These are phyloP conservation scores for Drosophila paramelanica DNA, from an alignment of 2,888 invertebrate species.

Conservation along the genomic window DNA sequence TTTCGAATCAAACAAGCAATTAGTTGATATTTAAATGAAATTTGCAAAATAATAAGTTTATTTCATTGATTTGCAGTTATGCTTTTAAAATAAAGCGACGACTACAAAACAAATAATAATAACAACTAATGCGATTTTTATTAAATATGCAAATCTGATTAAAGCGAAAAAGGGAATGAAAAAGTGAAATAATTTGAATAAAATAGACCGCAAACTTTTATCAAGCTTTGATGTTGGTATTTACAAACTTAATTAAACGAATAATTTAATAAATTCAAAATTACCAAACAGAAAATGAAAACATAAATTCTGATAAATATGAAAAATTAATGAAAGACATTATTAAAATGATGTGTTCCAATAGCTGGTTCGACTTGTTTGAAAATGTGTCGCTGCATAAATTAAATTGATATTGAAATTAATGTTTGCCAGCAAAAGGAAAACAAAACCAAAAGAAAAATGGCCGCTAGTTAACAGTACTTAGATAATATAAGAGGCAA, in stretches of 20 bases:
- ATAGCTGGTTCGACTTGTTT: conserved; percentile 2
- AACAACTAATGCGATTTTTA: too few species aligned
- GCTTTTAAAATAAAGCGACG: too few species aligned
- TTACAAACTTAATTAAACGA: background rate
- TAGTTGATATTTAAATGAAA: too few species aligned
- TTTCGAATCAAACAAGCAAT: too few species aligned
- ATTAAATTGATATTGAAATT: conserved; percentile 70
- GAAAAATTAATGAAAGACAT: conserved; percentile 17
- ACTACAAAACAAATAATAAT: too few species aligned
- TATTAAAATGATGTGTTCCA: conserved; percentile 10
- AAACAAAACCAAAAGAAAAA: conserved; percentile 14
- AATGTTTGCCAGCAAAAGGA: conserved; percentile 36
- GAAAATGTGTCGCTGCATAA: conserved; percentile 68
- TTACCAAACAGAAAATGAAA: background rate
- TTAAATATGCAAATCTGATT: too few species aligned
- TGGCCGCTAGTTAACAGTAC: conserved; percentile 10
- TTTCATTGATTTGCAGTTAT: too few species aligned
- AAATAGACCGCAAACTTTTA: background rate
- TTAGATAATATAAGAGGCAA: conserved; percentile 2
- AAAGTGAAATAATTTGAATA: background rate
- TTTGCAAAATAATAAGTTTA: too few species aligned
- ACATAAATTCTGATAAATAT: conserved; percentile 24
- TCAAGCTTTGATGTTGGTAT: background rate
- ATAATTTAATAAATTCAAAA: background rate
- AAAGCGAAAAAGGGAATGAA: background rate